Base-by-base conservation (phyloP, 2,888 invertebrate genomes). In the Drosophila glabriapex region DNA sequence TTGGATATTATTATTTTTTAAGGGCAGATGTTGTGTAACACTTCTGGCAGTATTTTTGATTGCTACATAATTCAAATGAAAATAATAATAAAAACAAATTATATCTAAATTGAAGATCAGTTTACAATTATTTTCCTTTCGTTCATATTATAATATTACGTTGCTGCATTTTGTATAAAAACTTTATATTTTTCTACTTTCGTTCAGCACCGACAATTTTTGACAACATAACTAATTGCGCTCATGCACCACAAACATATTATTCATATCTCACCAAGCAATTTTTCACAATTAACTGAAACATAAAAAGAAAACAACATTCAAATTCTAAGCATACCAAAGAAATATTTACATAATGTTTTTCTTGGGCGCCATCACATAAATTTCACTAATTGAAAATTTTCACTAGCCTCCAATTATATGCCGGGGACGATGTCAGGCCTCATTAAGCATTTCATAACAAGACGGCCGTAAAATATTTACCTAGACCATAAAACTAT, bases 351-450 rank as follows among this genome's bases (percentile, higher is more conserved):
- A 28, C 35, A 35, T 41, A 33, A 39, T 1, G 19, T 22, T 55
- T 72, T 64, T 37, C 43, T 63, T 58, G 66, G 56, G 22, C 61
- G 39, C 50, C 64, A 56, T 68, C 71, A 68, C 83, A 87, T 89
- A 86, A 87, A 89, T 89, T 81, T 52, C 60, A 83, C 85, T 89
- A 87, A 89, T 88, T 88, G 83, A 80, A 89, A 77, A 81, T 74
- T 74, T 74, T 76, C 61, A 66, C 25, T 69, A 61, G 73, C 78
- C 83, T 75, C 60, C 64, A 83, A 76, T 73, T 61, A 66, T 72
- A 65, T 62, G n/a, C 37, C 31, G 43, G 35, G 35, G 28, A 12
- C 61, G 33, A 73, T 60, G 85, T 74, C 77, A 73, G 62, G 76
- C 69, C 80, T 83, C 83, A 89, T 89, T 83, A 85, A 78, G 61